Base-by-base conservation (phyloP, 92 coral and sea anemone genomes). In the Porites cylindrica region DNA sequence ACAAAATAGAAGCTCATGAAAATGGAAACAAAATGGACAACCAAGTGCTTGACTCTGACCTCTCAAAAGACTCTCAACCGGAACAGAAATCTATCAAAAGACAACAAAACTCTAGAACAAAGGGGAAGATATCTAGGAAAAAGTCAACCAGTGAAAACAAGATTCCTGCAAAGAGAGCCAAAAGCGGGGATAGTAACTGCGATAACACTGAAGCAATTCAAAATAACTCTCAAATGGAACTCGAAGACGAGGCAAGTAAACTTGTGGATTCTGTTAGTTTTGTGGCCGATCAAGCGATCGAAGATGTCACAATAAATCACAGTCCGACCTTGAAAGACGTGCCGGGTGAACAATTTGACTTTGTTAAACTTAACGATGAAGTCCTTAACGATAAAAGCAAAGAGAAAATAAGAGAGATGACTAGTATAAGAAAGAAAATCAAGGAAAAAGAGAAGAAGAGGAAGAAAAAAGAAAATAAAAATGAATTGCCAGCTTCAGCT, bases 271-370 rank as follows among this genome's bases (percentile, higher is more conserved):
- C 89, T 64, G 96, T 91, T 0, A 94, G 90, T 83, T 91, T 88
- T 86, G 92, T 91, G 60, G 91, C 89, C 13, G 94, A 88, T 71
- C 93, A 92, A 51, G 78, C 90, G 7, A 91, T 92, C 11, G 79
- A 59, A 29, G 87, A 68, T 67, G 24, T 89, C n/a, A 72, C 79
- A 4, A 67, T 86, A 19, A 93, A 75, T 19, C 75, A 70, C 58
- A 88, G 89, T 26, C 78, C 88, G 2, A 69, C 91, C 17, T 26
- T 70, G 29, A 90, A 83, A 56, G 91, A 76, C 56, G 70, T 60
- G 52, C 73, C 83, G 19, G 24, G 66, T 0, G 56, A 50, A 3
- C 77, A 72, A 51, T 79, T 79, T 79, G 80, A 50, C n/a, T 79
- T 24, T 51, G 10, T 32, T 17, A 56, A 59, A 6, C 79, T 18